phyloP scores from a whole-genome alignment of 2,797 vertebrate species.

The Platalea minor region DNA sequence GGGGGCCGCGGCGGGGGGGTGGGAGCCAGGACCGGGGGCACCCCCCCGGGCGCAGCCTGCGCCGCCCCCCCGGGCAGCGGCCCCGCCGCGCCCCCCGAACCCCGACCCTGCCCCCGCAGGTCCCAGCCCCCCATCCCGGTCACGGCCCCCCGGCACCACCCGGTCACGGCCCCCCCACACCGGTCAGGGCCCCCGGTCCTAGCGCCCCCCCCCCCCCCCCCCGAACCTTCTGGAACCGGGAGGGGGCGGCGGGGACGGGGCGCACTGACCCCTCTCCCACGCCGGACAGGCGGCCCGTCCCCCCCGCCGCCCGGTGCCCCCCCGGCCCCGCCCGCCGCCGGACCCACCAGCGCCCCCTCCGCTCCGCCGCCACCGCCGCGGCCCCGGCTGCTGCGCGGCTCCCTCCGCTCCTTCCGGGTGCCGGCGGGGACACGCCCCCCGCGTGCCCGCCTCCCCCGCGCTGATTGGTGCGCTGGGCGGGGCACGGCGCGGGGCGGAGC shows the following conservation, averaged over 20 bases:
- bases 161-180: no score
- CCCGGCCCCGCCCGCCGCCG: not conserved
- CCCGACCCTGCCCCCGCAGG: no score
- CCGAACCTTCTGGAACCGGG: not conserved
- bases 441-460: not conserved
- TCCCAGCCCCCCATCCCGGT: no score
- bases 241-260: not conserved
- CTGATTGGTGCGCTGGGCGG: not conserved
- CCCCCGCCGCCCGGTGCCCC: not conserved
- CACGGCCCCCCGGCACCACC: no score
- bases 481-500: not conserved
- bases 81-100: not conserved
- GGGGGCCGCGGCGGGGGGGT: no score
- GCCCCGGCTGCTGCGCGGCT: not conserved
- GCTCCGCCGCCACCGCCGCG: not conserved
- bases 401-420: conserved; percentile 27
- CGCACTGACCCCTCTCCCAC: no score
- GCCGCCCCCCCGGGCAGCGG: not conserved
- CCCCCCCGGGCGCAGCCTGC: not conserved
- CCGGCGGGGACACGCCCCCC: not conserved
- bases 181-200: no score
- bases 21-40: not conserved
- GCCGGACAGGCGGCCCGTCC: no score
- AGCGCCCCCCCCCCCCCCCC: not conserved
- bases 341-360: conserved; percentile 26